Evolutionary conservation across 2,113 vertebrate species (phyloP).

Genomic region (Neotragus moschatus): DNA sequence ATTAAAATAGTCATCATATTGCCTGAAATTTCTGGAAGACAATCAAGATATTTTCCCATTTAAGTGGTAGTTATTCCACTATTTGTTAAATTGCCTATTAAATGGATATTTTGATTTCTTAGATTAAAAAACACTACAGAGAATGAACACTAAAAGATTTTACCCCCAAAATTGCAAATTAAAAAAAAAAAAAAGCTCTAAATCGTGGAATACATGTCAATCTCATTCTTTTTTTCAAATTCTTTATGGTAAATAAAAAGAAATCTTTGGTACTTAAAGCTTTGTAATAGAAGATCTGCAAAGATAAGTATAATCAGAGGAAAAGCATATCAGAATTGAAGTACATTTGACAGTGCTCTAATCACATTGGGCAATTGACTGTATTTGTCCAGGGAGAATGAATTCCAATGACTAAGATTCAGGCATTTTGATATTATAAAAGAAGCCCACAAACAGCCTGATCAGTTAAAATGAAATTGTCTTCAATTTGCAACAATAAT

Average conservation of each 20-base stretch:
- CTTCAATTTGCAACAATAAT: conserved; percentile 44
- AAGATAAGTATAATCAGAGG: conserved; percentile 39
- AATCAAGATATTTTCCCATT: conserved; percentile 38
- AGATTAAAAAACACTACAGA: neutral
- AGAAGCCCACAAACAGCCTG: neutral
- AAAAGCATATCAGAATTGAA: neutral
- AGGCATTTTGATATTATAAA: conserved; percentile 1
- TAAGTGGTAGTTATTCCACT: neutral
- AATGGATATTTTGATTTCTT: conserved; percentile 28
- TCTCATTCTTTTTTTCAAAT: conserved; percentile 12
- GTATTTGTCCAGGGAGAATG: conserved; percentile 28
- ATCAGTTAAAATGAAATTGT: conserved; percentile 49
- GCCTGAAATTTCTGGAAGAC: conserved; percentile 24
- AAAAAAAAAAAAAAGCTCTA: neutral
- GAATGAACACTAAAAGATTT: conserved; percentile 23
- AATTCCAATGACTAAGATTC: neutral
- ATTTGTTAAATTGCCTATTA: neutral
- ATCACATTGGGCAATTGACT: conserved; percentile 18
- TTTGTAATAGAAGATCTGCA: conserved; percentile 2
- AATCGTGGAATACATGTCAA: neutral
- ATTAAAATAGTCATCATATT: conserved; percentile 13
- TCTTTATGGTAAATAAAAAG: conserved; percentile 41
- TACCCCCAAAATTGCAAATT: neutral
- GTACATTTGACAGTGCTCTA: conserved; percentile 19
- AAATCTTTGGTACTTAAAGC: conserved; percentile 27